Conservation (phyloP, 2,888 invertebrate genomes). For the Thereva nobilitata region DNA sequence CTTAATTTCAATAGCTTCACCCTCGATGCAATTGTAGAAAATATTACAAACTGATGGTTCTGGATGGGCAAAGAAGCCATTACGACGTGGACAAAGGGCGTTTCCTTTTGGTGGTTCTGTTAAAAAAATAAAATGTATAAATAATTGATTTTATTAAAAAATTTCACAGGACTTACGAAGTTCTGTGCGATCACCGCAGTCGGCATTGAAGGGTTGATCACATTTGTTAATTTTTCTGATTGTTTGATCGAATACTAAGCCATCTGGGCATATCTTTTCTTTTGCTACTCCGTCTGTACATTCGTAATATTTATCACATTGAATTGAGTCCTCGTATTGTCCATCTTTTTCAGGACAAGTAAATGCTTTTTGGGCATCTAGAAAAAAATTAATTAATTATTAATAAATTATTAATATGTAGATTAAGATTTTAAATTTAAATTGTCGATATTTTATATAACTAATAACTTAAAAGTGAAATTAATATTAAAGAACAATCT, state of each 20-base stretch:
- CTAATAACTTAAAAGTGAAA: too few species aligned
- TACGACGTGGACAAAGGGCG: conserved; percentile 76
- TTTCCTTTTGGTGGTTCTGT: conserved; percentile 75
- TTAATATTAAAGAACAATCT: too few species aligned
- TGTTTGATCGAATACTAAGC: conserved; percentile 82
- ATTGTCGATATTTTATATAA: too few species aligned
- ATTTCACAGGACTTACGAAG: conserved; percentile 71
- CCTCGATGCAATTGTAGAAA: conserved; percentile 89
- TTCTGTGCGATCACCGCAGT: conserved; percentile 85
- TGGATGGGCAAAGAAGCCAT: conserved; percentile 91
- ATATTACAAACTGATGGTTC: conserved; percentile 79
- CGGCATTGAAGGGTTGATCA: conserved; percentile 90
- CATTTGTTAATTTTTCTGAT: conserved; percentile 89
- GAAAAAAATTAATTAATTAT: conserved; percentile 31
- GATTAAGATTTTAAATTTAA: conserved; percentile 1
- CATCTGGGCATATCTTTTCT: conserved; percentile 83
- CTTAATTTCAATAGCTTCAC: conserved; percentile 75
- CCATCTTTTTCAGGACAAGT: conserved; percentile 82
- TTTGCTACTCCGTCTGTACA: conserved; percentile 74
- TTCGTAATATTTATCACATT: conserved; percentile 86
- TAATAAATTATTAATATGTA: neutral
- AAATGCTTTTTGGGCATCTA: conserved; percentile 60
- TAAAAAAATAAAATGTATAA: conserved; percentile 5
- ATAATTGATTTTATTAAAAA: neutral
- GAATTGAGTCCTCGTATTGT: conserved; percentile 75